phyloP scores from a whole-genome alignment of 2,888 invertebrate genomes.

The Opisthograptis luteolata region DNA sequence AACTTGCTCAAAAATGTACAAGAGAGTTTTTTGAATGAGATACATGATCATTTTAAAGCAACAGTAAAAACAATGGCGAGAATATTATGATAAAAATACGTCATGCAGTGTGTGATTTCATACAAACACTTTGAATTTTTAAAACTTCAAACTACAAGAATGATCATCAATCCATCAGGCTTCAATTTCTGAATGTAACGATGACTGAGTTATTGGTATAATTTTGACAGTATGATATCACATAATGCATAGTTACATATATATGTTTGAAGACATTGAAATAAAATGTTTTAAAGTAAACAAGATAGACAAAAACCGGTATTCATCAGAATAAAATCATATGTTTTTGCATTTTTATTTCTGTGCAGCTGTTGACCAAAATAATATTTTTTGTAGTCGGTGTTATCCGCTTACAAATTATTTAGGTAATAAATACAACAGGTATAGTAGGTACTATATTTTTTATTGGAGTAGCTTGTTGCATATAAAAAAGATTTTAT shows the following conservation, averaged over 20 bases:
- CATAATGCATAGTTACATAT: conserved; percentile 2
- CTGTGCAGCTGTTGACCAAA: too few species aligned
- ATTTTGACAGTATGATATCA: conserved; percentile 13
- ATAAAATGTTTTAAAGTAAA: background rate
- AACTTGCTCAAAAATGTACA: background rate
- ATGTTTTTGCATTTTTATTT: too few species aligned
- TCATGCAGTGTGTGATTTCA: conserved; percentile 4
- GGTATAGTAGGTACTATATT: too few species aligned
- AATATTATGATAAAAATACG: background rate
- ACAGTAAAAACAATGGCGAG: background rate
- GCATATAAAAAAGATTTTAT: too few species aligned
- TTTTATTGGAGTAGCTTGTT: too few species aligned
- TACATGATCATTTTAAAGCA: too few species aligned
- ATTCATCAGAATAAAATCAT: background rate
- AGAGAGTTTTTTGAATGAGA: background rate
- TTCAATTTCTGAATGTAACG: background rate
- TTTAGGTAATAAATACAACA: too few species aligned
- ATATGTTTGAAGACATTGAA: conserved; percentile 17
- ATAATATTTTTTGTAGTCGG: too few species aligned
- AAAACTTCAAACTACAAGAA: background rate
- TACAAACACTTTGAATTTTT: background rate
- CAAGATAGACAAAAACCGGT: background rate
- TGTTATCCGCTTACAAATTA: too few species aligned
- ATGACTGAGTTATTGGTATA: conserved; percentile 1
- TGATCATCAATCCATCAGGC: background rate